Evolutionary conservation across 2,113 vertebrate species (phyloP).

Genomic region (Gopherus flavomarginatus): DNA sequence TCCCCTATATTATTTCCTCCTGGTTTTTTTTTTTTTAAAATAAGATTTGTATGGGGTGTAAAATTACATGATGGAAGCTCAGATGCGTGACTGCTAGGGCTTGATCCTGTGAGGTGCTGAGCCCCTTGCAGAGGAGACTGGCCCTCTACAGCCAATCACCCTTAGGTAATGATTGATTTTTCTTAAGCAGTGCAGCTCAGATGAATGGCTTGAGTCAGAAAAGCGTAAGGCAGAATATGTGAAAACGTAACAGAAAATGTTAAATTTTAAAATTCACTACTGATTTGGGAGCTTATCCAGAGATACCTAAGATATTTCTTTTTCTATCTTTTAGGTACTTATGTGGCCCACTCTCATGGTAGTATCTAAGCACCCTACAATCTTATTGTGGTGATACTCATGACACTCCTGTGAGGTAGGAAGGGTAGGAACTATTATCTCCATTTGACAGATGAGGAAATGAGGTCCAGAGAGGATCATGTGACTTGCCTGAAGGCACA

Average conservation of each 20-base stretch:
- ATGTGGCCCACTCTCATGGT: background rate
- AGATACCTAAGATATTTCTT: background rate
- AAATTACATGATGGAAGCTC: background rate
- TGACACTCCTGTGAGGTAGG: background rate
- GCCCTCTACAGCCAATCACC: background rate
- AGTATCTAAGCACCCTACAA: background rate
- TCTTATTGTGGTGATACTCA: background rate
- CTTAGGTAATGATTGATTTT: background rate
- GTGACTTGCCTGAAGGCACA: background rate
- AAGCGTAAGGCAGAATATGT: background rate
- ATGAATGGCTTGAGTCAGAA: background rate
- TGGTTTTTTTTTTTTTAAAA: conserved; percentile 1
- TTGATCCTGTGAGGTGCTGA: background rate
- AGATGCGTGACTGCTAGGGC: background rate
- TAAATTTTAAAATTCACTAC: background rate
- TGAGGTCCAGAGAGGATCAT: accelerated
- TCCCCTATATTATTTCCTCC: background rate
- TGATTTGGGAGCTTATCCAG: background rate
- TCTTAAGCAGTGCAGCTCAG: background rate
- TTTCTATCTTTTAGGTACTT: conserved; percentile 6
- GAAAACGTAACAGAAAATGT: background rate
- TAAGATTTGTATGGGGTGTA: background rate
- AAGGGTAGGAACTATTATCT: background rate
- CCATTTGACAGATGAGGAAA: background rate
- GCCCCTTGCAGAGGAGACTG: background rate